Evolutionary conservation across 2,797 vertebrate genomes (phyloP).

Genomic region (Pelobates cultripes): DNA sequence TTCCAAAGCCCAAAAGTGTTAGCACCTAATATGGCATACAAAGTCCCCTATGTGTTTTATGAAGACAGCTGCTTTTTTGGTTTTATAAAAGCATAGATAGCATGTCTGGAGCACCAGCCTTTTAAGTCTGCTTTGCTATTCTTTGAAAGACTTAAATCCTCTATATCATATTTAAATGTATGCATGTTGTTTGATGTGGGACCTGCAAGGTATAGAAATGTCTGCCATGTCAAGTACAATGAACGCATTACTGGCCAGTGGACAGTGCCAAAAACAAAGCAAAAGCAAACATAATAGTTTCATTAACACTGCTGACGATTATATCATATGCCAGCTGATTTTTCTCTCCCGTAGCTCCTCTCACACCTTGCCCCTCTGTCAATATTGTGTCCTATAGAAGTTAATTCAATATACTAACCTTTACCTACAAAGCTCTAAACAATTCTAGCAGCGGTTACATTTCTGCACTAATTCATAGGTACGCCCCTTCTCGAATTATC

Average conservation of each 20-base stretch:
- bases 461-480: too few species aligned
- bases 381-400: too few species aligned
- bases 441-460: too few species aligned
- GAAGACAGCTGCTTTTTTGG: neutral
- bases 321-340: too few species aligned
- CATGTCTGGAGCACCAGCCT: neutral
- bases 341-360: too few species aligned
- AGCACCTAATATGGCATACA: constrained; percentile 13
- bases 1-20: constrained; percentile 15
- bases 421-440: too few species aligned
- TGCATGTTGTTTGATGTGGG: neutral
- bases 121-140: neutral
- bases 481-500: too few species aligned
- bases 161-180: neutral
- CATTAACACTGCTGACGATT: too few species aligned
- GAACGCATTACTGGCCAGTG: neutral
- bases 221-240: neutral
- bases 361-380: too few species aligned
- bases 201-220: neutral
- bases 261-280: neutral
- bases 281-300: neutral
- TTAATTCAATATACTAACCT: too few species aligned
- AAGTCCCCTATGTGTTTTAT: constrained; percentile 3
- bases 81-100: constrained; percentile 1
- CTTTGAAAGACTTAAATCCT: neutral